Evolutionary conservation across 2,113 vertebrate species (phyloP).

Genomic region (Perca fluviatilis): DNA sequence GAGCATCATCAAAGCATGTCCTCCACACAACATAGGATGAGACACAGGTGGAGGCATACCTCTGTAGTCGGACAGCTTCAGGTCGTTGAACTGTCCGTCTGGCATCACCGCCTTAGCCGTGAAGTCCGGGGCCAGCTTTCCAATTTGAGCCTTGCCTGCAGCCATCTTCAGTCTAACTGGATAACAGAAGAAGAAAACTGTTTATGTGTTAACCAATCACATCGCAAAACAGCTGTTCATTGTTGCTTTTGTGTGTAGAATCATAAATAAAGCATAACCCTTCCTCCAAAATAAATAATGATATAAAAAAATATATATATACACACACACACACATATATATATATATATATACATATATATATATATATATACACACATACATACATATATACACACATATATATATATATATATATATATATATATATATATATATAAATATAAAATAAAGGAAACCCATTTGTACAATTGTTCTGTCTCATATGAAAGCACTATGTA

Average conservation of each 20-base stretch:
- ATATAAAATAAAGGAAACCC: too few relatives aligned
- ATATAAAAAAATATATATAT: too few relatives aligned
- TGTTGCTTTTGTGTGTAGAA: background rate
- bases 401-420: too few relatives aligned
- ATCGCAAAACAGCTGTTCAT: background rate
- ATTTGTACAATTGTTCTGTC: background rate
- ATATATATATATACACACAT: too few relatives aligned
- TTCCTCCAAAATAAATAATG: background rate
- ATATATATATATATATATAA: too few relatives aligned
- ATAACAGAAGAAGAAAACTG: slow-evolving; percentile 55
- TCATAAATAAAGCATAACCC: background rate
- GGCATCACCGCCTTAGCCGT: slow-evolving; percentile 96
- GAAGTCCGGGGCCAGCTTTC: slow-evolving; percentile 94
- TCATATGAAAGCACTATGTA: background rate
- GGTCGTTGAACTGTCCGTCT: slow-evolving; percentile 93
- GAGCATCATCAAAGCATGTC: slow-evolving; percentile 37
- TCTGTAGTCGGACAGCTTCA: slow-evolving; percentile 93
- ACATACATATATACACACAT: too few relatives aligned
- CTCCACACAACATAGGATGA: background rate
- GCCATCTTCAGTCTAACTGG: slow-evolving; percentile 88
- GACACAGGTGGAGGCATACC: slow-evolving; percentile 81
- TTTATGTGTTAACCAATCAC: background rate
- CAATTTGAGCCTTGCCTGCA: slow-evolving; percentile 95
- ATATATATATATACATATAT: too few relatives aligned
- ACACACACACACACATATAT: too few relatives aligned